phyloP scores from a whole-genome alignment of 1,140 invertebrate species.

The Amyelois transitella region DNA sequence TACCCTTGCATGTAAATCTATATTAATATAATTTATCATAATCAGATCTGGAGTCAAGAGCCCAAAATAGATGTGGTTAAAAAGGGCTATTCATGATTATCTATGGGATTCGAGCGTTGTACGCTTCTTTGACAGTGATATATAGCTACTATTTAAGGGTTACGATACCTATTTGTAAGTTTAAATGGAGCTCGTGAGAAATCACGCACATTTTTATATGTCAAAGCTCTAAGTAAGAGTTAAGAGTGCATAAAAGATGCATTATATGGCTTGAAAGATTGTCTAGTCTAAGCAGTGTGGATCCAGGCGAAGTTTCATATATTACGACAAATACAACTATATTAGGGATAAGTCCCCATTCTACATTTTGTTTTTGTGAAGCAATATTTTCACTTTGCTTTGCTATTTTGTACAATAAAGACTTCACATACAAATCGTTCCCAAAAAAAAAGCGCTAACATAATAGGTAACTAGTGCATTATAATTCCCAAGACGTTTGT shows the following conservation, averaged over 20 bases:
- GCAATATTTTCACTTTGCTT: too few relatives aligned
- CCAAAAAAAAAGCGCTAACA: too few relatives aligned
- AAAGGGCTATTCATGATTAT: slow-evolving; percentile 24
- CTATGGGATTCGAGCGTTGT: slow-evolving; percentile 19
- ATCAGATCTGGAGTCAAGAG: background rate
- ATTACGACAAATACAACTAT: too few relatives aligned
- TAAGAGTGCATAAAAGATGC: background rate
- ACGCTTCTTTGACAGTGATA: slow-evolving; percentile 22
- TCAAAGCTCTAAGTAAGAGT: background rate
- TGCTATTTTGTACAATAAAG: too few relatives aligned
- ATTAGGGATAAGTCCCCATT: too few relatives aligned
- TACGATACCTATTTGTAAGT: slow-evolving; percentile 12
- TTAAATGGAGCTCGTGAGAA: slow-evolving; percentile 4
- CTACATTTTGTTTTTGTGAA: too few relatives aligned
- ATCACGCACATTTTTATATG: slow-evolving; percentile 8
- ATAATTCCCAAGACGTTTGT: too few relatives aligned
- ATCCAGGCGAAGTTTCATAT: too few relatives aligned
- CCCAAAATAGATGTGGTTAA: slow-evolving; percentile 18
- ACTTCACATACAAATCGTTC: too few relatives aligned
- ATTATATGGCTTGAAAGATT: too few relatives aligned
- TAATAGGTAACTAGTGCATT: too few relatives aligned
- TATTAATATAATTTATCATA: background rate
- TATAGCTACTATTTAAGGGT: slow-evolving; percentile 17
- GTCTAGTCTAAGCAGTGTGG: too few relatives aligned
- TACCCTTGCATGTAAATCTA: background rate